Conservation (phyloP, 2,888 invertebrate genomes). For the Amiota communis region DNA sequence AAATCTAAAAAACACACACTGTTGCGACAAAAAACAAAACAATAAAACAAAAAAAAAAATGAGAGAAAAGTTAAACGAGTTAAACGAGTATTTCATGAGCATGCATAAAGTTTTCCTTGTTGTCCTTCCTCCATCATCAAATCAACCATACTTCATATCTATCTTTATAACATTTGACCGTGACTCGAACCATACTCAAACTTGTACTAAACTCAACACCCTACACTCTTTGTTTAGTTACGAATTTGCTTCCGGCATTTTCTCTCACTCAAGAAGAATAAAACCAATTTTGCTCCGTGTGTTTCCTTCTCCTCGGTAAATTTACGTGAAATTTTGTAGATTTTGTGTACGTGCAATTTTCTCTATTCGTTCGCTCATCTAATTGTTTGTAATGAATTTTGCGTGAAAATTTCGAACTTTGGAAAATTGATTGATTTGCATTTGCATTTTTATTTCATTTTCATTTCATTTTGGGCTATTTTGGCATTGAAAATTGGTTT, state of each 20-base stretch:
- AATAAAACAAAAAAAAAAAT: constrained; percentile 30
- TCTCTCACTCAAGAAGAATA: not conserved
- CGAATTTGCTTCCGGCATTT: constrained; percentile 5
- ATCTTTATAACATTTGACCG: too few relatives aligned
- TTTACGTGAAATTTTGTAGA: constrained; percentile 6
- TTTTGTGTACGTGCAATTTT: constrained; percentile 10
- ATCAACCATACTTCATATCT: too few relatives aligned
- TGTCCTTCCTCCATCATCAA: too few relatives aligned
- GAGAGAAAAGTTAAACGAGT: constrained; percentile 65
- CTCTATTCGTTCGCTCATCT: not conserved
- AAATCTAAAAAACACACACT: constrained; percentile 43
- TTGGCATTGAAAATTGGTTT: constrained; percentile 24
- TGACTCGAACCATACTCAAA: too few relatives aligned
- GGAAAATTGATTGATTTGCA: constrained; percentile 27
- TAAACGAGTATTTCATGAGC: constrained; percentile 69
- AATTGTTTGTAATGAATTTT: constrained; percentile 29
- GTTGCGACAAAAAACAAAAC: constrained; percentile 35
- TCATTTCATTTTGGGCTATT: not conserved
- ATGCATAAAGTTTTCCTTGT: constrained; percentile 49
- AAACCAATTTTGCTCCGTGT: not conserved
- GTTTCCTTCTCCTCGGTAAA: not conserved
- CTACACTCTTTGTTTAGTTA: constrained; percentile 7
- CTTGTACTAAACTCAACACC: not conserved
- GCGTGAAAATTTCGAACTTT: not conserved
- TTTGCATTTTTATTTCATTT: constrained; percentile 26